Evolutionary conservation across 92 coral and sea anemone species (phyloP).

Genomic region (Phenganax subtilis): DNA sequence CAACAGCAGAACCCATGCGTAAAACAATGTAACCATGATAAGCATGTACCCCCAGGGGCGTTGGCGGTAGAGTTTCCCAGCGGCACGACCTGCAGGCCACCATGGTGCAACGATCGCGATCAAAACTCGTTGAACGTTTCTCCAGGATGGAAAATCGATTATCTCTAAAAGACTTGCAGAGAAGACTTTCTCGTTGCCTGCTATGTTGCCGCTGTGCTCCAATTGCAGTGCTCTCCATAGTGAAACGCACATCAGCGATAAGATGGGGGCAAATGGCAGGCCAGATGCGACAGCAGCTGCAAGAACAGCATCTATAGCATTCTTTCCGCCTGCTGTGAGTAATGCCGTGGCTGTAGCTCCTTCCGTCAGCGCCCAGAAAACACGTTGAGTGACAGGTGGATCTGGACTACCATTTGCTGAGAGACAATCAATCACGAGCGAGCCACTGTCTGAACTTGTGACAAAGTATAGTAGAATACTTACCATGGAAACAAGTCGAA

Average conservation of each 20-base stretch:
- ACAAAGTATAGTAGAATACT: slow-evolving; percentile 74
- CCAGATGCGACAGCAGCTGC: slow-evolving; percentile 71
- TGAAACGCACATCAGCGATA: slow-evolving; percentile 64
- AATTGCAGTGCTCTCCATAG: slow-evolving; percentile 69
- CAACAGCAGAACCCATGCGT: slow-evolving; percentile 46
- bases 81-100: slow-evolving; percentile 61
- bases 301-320: slow-evolving; percentile 62
- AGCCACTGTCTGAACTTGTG: slow-evolving; percentile 92
- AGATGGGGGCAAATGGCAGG: slow-evolving; percentile 54
- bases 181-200: slow-evolving; percentile 53
- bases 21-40: slow-evolving; percentile 53
- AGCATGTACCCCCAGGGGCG: slow-evolving; percentile 53
- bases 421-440: slow-evolving; percentile 74
- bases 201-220: slow-evolving; percentile 57
- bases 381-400: slow-evolving; percentile 70
- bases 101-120: slow-evolving; percentile 60
- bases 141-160: slow-evolving; percentile 13
- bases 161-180: slow-evolving; percentile 51
- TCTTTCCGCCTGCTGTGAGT: slow-evolving; percentile 63
- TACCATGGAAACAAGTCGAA: slow-evolving; percentile 58
- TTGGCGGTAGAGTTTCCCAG: slow-evolving; percentile 52
- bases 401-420: slow-evolving; percentile 85
- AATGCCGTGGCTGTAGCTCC: slow-evolving; percentile 84
- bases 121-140: slow-evolving; percentile 19
- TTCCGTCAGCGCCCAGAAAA: slow-evolving; percentile 87